Base-by-base conservation (phyloP, 1,140 invertebrate species). In the Pissodes strobi region DNA sequence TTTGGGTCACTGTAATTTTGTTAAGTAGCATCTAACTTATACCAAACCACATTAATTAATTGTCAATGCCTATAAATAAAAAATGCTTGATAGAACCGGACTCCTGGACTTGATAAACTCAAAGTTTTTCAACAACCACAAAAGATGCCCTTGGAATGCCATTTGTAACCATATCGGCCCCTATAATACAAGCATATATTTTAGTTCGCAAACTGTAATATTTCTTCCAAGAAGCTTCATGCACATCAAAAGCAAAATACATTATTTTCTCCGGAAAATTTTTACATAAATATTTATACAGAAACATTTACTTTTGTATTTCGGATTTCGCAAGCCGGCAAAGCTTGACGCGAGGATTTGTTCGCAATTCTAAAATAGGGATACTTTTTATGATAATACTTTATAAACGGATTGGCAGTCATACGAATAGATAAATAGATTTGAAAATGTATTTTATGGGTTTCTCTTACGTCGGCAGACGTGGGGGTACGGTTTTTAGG, bases 241-340 rank as follows among this genome's bases (percentile, higher is more conserved):
- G 13, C 30, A 13, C 38, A 6, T 41, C 38, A 41, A 41, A 41
- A 41, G 38, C 38, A 41, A 39, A 55, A 55, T 55, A 25, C 18
- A 39, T 15, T 37, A 55, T 55, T 21, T 55, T 46, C 48, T 22
- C 48, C 12, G n/a, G 6, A 18, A 51, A 51, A n/a, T 51, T 27
- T 51, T 51, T 51, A 27, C 48, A 51, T 51, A 51, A 51, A 51
- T 51, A 51, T 51, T 51, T 51, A 51, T 51, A 51, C 6, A 18
- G 15, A 17, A 22, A 2, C 19, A 46, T 21, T 46, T 46, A 22
- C 43, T 19, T 46, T 46, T 19, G 18, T 46, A 21, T 21, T 9
- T 1, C 15, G 21, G 43, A 21, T 21, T 46, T 12, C 43, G 21
- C 10, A 8, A 19, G 21, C 43, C 43, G 15, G 10, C 37, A 5